Conservation (phyloP, 2,888 invertebrate genomes). For the Polia nebulosa region DNA sequence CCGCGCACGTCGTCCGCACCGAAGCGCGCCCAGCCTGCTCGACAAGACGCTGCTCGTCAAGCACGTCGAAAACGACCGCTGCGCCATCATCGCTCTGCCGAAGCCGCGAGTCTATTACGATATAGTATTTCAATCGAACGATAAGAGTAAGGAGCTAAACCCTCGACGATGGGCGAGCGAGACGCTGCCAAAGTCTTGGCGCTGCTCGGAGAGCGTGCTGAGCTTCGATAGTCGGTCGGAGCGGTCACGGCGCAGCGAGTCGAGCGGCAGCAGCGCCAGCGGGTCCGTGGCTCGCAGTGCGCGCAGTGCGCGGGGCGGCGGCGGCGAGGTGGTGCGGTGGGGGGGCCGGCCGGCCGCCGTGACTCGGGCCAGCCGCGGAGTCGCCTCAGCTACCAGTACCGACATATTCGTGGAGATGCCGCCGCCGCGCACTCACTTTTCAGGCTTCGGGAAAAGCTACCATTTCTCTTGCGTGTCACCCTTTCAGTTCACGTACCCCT, state of each 20-base stretch:
- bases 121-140: slow-evolving; percentile 78
- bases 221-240: slow-evolving; percentile 79
- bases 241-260: slow-evolving; percentile 79
- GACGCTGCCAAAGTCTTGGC: slow-evolving; percentile 86
- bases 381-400: slow-evolving; percentile 82
- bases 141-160: slow-evolving; percentile 76
- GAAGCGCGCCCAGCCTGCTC: slow-evolving; percentile 83
- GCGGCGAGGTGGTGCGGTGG: slow-evolving; percentile 86
- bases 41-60: slow-evolving; percentile 87
- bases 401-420: slow-evolving; percentile 87
- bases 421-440: slow-evolving; percentile 88
- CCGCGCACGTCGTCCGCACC: slow-evolving; percentile 77
- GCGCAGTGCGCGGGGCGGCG: slow-evolving; percentile 71
- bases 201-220: slow-evolving; percentile 86
- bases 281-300: slow-evolving; percentile 65
- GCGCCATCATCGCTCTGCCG: slow-evolving; percentile 87
- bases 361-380: slow-evolving; percentile 90
- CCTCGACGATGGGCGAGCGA: slow-evolving; percentile 86
- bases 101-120: slow-evolving; percentile 86
- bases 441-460: slow-evolving; percentile 90
- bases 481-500: slow-evolving; percentile 88
- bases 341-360: slow-evolving; percentile 88
- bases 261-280: slow-evolving; percentile 75
- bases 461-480: slow-evolving; percentile 90
- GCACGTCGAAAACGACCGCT: slow-evolving; percentile 85